Evolutionary conservation across 2,113 vertebrate genomes (phyloP).

Genomic region (Cercopithecus mona): DNA sequence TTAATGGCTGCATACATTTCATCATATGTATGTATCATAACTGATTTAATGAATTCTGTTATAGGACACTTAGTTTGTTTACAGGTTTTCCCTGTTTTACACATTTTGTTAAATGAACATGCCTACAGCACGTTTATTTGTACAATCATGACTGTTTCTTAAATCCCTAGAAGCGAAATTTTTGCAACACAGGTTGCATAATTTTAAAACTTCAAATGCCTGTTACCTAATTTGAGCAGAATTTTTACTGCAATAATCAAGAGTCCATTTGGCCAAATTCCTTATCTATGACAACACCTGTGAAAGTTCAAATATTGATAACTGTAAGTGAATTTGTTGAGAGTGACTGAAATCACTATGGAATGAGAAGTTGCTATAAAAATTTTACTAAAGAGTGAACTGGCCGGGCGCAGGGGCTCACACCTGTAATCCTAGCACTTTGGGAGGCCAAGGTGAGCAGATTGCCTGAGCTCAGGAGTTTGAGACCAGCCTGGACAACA

Average conservation of each 20-base stretch:
- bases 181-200: not conserved
- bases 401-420: too few relatives aligned
- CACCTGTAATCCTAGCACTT: too few relatives aligned
- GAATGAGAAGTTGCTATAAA: not conserved
- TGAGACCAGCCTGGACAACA: too few relatives aligned
- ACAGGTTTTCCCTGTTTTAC: not conserved
- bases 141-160: not conserved
- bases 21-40: not conserved
- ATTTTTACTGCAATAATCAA: not conserved
- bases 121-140: not conserved
- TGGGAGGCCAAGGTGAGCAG: too few relatives aligned
- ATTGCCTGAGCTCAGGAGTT: too few relatives aligned
- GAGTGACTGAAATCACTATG: not conserved
- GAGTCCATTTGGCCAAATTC: not conserved
- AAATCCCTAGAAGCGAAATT: constrained; percentile 4
- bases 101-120: not conserved
- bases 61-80: not conserved
- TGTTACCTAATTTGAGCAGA: not conserved
- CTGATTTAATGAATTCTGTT: not conserved
- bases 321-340: not conserved
- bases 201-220: not conserved
- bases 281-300: not conserved
- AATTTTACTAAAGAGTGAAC: not conserved
- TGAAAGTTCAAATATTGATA: constrained; percentile 7
- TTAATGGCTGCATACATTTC: not conserved